Evolutionary conservation across 30 jellyfish, hydroid and myxozoan species (phyloP).

Genomic region (Thelohanellus kitauei): DNA sequence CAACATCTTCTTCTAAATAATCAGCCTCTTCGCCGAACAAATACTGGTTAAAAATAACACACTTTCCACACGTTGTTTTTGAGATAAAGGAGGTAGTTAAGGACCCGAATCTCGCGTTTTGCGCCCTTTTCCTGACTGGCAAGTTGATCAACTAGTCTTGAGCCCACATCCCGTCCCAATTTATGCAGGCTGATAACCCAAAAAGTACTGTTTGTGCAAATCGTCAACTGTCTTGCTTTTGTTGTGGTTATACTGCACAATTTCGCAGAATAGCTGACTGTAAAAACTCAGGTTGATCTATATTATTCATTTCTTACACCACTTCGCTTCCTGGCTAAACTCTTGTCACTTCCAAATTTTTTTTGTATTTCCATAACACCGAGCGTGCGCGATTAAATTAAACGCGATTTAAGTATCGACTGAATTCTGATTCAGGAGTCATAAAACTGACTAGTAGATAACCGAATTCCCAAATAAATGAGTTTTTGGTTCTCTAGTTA

Average conservation of each 20-base stretch:
- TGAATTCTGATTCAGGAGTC: too few relatives aligned
- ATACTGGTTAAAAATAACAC: slow-evolving; percentile 7
- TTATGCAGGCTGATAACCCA: slow-evolving; percentile 7
- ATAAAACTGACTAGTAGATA: too few relatives aligned
- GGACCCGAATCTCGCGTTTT: slow-evolving; percentile 41
- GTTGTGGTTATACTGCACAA: slow-evolving; percentile 79
- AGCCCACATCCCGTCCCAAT: slow-evolving; percentile 58
- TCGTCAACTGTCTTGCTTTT: slow-evolving; percentile 67
- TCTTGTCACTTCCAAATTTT: too few relatives aligned
- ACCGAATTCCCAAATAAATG: too few relatives aligned
- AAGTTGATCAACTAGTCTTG: slow-evolving; percentile 30
- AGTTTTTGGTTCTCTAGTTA: too few relatives aligned
- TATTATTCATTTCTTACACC: too few relatives aligned
- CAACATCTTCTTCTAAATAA: slow-evolving; percentile 76
- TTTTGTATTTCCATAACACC: too few relatives aligned
- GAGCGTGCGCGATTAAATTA: too few relatives aligned
- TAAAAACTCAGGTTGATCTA: slow-evolving; percentile 39
- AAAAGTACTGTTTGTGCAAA: slow-evolving; percentile 23
- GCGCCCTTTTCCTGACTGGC: slow-evolving; percentile 38
- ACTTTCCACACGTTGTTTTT: slow-evolving; percentile 54
- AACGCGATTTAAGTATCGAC: too few relatives aligned
- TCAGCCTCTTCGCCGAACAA: slow-evolving; percentile 89
- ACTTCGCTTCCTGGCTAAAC: too few relatives aligned
- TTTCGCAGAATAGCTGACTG: slow-evolving; percentile 72
- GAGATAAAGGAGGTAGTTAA: slow-evolving; percentile 24